Evolutionary conservation across 1,140 invertebrate genomes (phyloP).

Genomic region (Papilio aristodemus): DNA sequence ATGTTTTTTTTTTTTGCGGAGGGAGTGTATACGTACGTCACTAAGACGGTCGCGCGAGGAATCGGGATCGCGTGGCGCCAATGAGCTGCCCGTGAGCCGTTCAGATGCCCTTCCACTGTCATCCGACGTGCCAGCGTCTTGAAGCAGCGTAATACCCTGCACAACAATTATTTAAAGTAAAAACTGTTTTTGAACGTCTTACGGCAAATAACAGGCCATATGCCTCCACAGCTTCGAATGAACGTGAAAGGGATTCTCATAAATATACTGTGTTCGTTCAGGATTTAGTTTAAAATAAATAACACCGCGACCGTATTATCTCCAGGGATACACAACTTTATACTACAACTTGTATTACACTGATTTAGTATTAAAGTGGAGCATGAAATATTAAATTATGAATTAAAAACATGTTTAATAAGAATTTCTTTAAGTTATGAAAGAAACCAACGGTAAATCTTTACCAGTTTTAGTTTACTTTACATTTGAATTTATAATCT

Average conservation of each 20-base stretch:
- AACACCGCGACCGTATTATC: neutral
- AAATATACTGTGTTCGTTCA: neutral
- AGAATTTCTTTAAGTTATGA: no score
- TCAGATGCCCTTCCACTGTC: constrained; percentile 89
- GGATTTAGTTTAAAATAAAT: neutral
- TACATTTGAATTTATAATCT: no score
- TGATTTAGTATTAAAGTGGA: neutral
- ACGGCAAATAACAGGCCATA: constrained; percentile 11
- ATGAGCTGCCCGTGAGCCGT: constrained; percentile 86
- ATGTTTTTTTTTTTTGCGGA: constrained; percentile 8
- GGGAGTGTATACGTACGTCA: constrained; percentile 84
- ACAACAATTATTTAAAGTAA: constrained; percentile 39
- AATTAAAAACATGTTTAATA: constrained; percentile 3
- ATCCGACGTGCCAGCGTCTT: constrained; percentile 88
- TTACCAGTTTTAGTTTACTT: no score
- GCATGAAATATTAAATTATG: neutral
- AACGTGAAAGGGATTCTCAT: constrained; percentile 26
- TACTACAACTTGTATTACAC: neutral
- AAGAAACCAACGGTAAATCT: no score
- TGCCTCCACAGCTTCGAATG: constrained; percentile 23
- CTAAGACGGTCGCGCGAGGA: constrained; percentile 89
- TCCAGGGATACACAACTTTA: neutral
- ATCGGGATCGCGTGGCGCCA: constrained; percentile 86
- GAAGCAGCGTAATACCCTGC: constrained; percentile 84
- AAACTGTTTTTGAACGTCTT: constrained; percentile 25